These are phyloP conservation scores for Astatotilapia flaviijosephi DNA, from an alignment of 2,113 vertebrate species.

Conservation along the genomic window DNA sequence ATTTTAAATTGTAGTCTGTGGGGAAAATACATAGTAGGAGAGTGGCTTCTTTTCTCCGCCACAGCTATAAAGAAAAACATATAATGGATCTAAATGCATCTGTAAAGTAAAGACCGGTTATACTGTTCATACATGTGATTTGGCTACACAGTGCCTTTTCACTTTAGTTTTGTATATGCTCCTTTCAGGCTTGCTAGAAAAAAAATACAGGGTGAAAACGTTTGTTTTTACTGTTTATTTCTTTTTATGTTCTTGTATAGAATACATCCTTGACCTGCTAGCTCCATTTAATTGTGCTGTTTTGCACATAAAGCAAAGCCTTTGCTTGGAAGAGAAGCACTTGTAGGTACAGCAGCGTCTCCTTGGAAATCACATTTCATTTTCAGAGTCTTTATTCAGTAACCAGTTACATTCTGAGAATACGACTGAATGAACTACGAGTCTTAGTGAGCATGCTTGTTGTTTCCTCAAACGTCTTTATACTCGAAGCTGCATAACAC, in stretches of 20 bases:
- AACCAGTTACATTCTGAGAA: not conserved
- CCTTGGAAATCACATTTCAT: not conserved
- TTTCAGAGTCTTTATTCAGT: not conserved
- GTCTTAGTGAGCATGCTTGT: not conserved
- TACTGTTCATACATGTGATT: not conserved
- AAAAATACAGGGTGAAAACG: not conserved
- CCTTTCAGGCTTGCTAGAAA: not conserved
- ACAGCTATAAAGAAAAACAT: not conserved
- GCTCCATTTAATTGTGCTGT: not conserved
- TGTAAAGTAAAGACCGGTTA: not conserved
- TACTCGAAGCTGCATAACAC: not conserved
- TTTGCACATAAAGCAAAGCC: not conserved
- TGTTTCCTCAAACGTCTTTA: constrained; percentile 1
- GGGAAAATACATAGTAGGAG: not conserved
- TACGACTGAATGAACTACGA: not conserved
- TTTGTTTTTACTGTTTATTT: not conserved
- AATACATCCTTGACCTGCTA: not conserved
- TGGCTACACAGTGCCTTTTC: not conserved
- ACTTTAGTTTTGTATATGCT: not conserved
- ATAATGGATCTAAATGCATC: not conserved
- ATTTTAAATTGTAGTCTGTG: not conserved
- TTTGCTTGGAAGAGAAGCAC: not conserved
- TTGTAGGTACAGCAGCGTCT: not conserved
- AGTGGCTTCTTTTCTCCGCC: not conserved
- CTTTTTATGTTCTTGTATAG: not conserved